Evolutionary conservation across 2,888 invertebrate genomes (phyloP).

Genomic region (Cloeon dipterum): DNA sequence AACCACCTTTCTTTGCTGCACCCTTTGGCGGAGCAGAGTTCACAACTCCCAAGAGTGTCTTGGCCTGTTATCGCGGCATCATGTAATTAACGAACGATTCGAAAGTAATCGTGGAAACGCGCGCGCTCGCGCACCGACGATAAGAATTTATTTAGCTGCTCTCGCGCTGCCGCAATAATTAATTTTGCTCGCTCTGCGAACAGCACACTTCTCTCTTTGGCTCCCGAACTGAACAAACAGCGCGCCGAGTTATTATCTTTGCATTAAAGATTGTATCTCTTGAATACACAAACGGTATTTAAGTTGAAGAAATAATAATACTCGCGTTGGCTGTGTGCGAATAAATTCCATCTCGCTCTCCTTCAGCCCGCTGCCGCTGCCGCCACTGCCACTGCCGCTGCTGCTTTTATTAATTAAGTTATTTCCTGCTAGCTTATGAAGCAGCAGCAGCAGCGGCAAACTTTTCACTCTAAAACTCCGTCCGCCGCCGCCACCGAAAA

Average conservation of each 20-base stretch:
- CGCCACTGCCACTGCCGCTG: not conserved
- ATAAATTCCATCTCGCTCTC: not conserved
- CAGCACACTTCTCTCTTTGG: not conserved
- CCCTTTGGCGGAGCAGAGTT: too few species aligned
- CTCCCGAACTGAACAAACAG: too few species aligned
- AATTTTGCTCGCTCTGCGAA: not conserved
- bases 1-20: too few species aligned
- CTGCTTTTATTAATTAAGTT: not conserved
- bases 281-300: too few species aligned
- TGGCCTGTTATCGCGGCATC: too few species aligned
- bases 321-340: not conserved
- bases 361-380: too few species aligned
- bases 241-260: constrained; percentile 1
- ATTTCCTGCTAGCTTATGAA: not conserved
- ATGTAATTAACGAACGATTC: too few species aligned
- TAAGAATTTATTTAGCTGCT: not conserved
- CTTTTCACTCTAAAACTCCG: not conserved
- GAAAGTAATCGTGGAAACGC: too few species aligned
- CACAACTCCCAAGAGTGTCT: too few species aligned
- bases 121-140: not conserved
- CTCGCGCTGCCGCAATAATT: not conserved
- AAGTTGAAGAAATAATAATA: too few species aligned
- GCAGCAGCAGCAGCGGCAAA: too few species aligned
- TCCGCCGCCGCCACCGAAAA: too few species aligned
- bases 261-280: constrained; percentile 1